Base-by-base conservation (phyloP, 2,797 vertebrate genomes). In the Potorous gilbertii region DNA sequence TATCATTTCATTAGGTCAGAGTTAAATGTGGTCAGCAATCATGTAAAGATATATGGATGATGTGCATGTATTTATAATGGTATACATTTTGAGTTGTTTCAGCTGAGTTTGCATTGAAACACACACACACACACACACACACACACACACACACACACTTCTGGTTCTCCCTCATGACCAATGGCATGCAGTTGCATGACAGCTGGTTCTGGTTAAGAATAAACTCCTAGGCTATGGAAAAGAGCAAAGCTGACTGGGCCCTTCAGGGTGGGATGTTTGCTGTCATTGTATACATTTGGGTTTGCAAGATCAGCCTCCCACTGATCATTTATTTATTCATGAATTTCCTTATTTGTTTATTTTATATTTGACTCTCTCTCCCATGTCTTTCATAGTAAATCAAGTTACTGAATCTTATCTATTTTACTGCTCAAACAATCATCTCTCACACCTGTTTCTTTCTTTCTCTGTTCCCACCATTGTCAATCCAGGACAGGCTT, bases 261-360 rank as follows among this genome's bases (percentile, higher is more conserved):
- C 40, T 87, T 87, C 74, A 87, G 74, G 74, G 74, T 87, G 74
- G 74, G 74, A 87, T 87, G 74, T 87, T 87, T 87, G 74, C 74
- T 87, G 74, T 87, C 74, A 46, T 50, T 87, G 74, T 87, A 87
- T 87, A 87, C 74, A 87, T 87, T 87, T 87, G 74, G 74, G 40
- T 87, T 87, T 87, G 9, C 21, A 87, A 87, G 74, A 87, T 46
- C 74, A 87, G 74, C 40, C 21, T 87, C 40, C 74, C 74, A 50
- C 74, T 11, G 74, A 87, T 87, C 74, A 87, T 87, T 87, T 87
- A 50, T 87, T 87, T 87, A 87, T 87, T 87, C 74, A 50, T 87
- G 40, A 46, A 87, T 87, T 87, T 87, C 74, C 21, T 87, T 87
- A 50, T 87, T 87, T 87, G 74, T 87, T 87, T 87, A 50, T 87